Percentiles rank a stretch among this genome's conserved stretches.
Conservation (phyloP, 2,113 vertebrate genomes). For the Turdus rufiventris region DNA sequence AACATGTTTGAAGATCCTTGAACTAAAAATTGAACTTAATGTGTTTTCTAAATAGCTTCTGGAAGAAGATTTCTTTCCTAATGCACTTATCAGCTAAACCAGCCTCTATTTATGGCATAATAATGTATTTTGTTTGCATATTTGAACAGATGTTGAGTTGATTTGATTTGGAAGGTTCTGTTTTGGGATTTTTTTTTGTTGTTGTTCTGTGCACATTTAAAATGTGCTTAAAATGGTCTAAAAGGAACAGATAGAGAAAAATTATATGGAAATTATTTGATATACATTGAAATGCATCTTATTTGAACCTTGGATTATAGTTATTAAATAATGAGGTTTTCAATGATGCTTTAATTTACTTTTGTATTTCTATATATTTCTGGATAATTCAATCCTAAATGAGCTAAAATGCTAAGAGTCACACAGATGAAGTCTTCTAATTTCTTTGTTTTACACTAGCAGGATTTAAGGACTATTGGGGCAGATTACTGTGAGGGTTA, state of each 20-base stretch:
- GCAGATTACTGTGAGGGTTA: neutral
- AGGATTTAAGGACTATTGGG: neutral
- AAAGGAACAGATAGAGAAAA: neutral
- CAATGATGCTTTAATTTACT: neutral
- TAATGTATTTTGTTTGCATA: neutral
- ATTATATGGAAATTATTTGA: neutral
- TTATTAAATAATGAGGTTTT: slow-evolving; percentile 28
- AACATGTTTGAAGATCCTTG: neutral
- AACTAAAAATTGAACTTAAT: neutral
- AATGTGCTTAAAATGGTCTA: neutral
- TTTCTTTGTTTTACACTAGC: neutral
- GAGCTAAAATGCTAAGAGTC: neutral
- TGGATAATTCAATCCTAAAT: neutral
- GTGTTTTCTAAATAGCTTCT: slow-evolving; percentile 13
- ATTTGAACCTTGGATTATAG: neutral
- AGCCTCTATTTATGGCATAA: neutral
- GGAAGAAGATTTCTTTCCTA: slow-evolving; percentile 17
- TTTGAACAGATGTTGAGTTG: neutral
- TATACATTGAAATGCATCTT: neutral
- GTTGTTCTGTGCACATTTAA: neutral
- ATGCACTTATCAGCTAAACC: neutral
- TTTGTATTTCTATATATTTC: neutral
- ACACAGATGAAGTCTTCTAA: neutral
- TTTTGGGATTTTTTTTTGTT: neutral
- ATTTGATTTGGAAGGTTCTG: slow-evolving; percentile 1